A percentile compares a stretch with the other conserved stretches of the same genome.
These are phyloP conservation scores for Erebia ligea DNA, from an alignment of 2,888 invertebrate genomes.

Conservation along the genomic window DNA sequence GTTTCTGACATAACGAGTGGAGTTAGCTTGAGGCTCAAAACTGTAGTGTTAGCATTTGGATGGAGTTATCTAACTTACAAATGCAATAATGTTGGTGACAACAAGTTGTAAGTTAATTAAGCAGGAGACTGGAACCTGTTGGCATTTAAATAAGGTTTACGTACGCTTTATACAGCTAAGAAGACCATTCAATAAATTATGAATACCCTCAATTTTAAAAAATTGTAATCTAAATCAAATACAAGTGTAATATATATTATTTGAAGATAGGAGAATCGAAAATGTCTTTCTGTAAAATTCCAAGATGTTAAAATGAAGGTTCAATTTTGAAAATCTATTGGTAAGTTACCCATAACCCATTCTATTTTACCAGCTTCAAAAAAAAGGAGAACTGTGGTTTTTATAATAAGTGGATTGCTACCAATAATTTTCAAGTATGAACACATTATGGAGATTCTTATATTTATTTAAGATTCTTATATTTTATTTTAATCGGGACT, in stretches of 20 bases:
- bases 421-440: constrained; percentile 1
- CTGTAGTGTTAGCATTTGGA: too few relatives aligned
- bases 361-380: not conserved
- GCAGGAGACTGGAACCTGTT: too few relatives aligned
- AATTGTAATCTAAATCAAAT: not conserved
- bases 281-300: not conserved
- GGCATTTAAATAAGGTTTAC: too few relatives aligned
- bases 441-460: not conserved
- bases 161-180: not conserved
- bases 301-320: not conserved
- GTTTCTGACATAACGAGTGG: too few relatives aligned
- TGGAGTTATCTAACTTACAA: too few relatives aligned
- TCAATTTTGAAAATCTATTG: not conserved
- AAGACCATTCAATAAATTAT: not conserved
- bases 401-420: not conserved
- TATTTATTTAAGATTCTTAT: not conserved
- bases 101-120: too few relatives aligned
- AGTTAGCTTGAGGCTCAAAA: too few relatives aligned
- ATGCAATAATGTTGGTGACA: too few relatives aligned
- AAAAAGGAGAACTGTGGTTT: not conserved
- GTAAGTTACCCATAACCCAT: not conserved
- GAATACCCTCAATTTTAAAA: not conserved
- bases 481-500: not conserved
- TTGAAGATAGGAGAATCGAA: not conserved
- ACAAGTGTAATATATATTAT: not conserved